Percentiles rank a stretch among this genome's conserved stretches.
Conservation (phyloP, 2,888 invertebrate genomes). For the Pyrgus malvae region DNA sequence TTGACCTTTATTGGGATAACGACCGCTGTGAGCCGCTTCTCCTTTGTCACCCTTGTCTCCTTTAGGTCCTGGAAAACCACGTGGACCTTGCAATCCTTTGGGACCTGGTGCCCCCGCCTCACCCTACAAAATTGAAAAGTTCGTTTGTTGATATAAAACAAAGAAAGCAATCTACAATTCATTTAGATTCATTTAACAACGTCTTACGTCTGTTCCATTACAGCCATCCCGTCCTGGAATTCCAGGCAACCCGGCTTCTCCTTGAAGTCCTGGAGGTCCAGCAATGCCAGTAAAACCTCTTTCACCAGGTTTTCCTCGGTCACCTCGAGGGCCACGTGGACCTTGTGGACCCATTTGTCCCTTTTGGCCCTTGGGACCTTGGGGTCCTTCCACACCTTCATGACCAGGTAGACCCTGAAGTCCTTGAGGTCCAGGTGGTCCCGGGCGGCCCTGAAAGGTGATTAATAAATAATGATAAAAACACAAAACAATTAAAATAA, state of each 20-base stretch:
- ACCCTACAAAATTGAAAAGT: constrained; percentile 79
- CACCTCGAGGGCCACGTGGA: constrained; percentile 91
- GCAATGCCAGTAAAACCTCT: constrained; percentile 89
- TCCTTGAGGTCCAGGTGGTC: constrained; percentile 87
- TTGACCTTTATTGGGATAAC: constrained; percentile 86
- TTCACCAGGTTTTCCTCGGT: constrained; percentile 91
- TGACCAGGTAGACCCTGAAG: constrained; percentile 90
- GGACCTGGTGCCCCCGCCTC: constrained; percentile 86
- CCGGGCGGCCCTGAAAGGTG: constrained; percentile 87
- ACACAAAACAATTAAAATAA: no score
- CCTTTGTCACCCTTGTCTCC: constrained; percentile 91
- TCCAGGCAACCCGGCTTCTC: constrained; percentile 88
- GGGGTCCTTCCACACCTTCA: constrained; percentile 91
- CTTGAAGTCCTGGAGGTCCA: constrained; percentile 84
- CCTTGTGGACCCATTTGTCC: constrained; percentile 93
- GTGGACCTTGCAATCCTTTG: constrained; percentile 87
- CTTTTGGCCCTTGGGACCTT: constrained; percentile 93
- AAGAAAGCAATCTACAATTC: not conserved
- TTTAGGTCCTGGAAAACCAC: constrained; percentile 85
- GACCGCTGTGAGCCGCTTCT: constrained; percentile 88
- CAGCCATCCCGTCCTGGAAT: constrained; percentile 95
- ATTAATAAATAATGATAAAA: no score
- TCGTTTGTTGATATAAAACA: not conserved
- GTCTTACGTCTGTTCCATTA: constrained; percentile 96
- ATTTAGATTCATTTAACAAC: not conserved